A percentile compares a stretch with the other conserved stretches of the same genome.
Conservation (phyloP, 2,113 vertebrate genomes). For the Promerops cafer region DNA sequence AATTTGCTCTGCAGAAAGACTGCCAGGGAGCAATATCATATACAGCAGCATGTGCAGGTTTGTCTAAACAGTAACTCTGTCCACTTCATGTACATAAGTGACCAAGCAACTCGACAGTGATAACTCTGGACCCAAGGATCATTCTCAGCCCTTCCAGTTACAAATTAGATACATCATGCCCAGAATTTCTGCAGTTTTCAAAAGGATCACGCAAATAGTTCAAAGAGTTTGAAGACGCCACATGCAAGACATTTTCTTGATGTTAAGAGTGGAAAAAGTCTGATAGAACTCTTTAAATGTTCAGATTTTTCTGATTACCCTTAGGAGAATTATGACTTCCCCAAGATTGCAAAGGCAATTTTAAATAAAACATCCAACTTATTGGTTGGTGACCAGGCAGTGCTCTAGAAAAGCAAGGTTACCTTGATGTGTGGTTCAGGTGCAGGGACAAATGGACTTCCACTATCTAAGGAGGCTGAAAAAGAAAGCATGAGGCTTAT, state of each 20-base stretch:
- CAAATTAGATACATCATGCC: neutral
- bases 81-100: rapidly evolving
- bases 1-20: neutral
- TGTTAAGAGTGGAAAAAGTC: neutral
- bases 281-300: rapidly evolving
- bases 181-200: neutral
- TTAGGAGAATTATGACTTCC: neutral
- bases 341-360: neutral
- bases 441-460: neutral
- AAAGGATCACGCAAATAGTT: neutral
- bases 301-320: neutral
- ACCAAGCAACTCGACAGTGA: neutral
- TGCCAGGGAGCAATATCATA: neutral
- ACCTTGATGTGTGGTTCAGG: neutral
- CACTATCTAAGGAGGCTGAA: neutral
- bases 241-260: neutral
- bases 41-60: neutral
- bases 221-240: neutral
- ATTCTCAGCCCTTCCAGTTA: neutral
- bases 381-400: neutral
- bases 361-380: neutral
- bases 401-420: neutral
- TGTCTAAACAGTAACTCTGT: neutral
- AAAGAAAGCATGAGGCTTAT: neutral
- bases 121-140: neutral